Evolutionary conservation across 2,888 invertebrate genomes (phyloP), one percentile per base, ranked within the genome.

Genomic region (Acronicta aceris): DNA sequence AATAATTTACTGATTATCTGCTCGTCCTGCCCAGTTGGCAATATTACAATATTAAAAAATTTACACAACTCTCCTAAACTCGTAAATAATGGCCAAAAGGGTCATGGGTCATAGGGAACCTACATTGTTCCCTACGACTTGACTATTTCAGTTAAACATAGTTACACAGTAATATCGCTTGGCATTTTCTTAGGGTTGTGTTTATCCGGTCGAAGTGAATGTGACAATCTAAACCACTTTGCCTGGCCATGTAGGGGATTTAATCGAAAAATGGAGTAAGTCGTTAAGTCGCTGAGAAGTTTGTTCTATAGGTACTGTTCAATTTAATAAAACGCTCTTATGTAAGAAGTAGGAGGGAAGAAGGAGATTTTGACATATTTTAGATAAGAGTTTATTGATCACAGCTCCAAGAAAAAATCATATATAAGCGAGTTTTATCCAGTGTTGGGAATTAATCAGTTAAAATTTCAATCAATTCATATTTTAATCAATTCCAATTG

Each of bases 201-300:
- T 30, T 38, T 53, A 30, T 49, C 62, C 21, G 10, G 8, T n/a
- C 16, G 1, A 45, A 67, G 51, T 49, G 49, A 30, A 45, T 57
- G 45, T 52, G 58, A 52, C 52, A 27, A 42, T 52, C 25, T 49
- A 67, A 67, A 52, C 51, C 45, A 70, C 54, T 65, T 62, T 38
- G 33, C 48, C 43, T 36, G 15, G 36, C 27, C 41, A n/a, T 56
- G 43, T 33, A 17, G 36, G 41, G n/a, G 48, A 57, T 52, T 56
- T 48, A 51, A 57, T 65, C 36, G 40, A 15, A 36, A 25, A 46
- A 41, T 43, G 38, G 38, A 36, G 40, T 40, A 13, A 27, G 36
- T 21, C 15, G 15, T 42, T n/a, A 52, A 53, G 36, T 27, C 25
- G 40, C 27, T 16, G 13, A 13, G 16, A 51, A 42, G 15, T 25